Evolutionary conservation across 2,888 invertebrate genomes (phyloP), one percentile per base, ranked within the genome.

Genomic region (Heliconius erato): DNA sequence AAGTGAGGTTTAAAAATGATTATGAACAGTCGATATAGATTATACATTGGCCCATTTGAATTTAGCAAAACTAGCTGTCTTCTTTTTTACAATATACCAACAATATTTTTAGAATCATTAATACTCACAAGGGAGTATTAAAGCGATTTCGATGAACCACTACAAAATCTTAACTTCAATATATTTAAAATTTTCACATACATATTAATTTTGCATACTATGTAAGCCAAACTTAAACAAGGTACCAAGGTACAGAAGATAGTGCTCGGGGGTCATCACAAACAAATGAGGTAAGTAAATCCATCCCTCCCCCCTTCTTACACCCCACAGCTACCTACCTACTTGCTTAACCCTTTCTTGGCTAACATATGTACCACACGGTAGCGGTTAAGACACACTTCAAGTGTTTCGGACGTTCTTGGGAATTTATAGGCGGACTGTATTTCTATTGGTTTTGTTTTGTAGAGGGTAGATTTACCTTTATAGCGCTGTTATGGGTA

Each of bases 221-320:
- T 90, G 87, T 91, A 89, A 90, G 87, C 91, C 88, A 83, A 87
- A 87, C 87, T 89, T 92, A 91, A 93, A 89, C 67, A 81, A 92
- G 94, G 92, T 93, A 92, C 91, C 90, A 91, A 92, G 92, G 91
- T 89, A 88, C 88, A 88, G 89, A 88, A 94, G 94, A 94, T 94
- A 94, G 91, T 92, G 91, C 92, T 92, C 87, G 92, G 95, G 96
- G 96, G 96, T 97, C 97, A 97, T 96, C 96, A 96, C 96, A 97
- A 97, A 97, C 96, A 97, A 97, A 97, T 96, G 97, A 97, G 96
- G 96, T 95, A 96, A 95, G 96, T 96, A 96, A 96, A 96, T 96
- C 96, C 96, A 92, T 94, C 94, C 93, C 86, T 87, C 89, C 86
- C 87, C 85, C 86, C 87, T 6, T 67, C 28, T 28, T 28, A 76